Base-by-base conservation (phyloP, 2,888 invertebrate species). In the Meiosimyza platycephala region DNA sequence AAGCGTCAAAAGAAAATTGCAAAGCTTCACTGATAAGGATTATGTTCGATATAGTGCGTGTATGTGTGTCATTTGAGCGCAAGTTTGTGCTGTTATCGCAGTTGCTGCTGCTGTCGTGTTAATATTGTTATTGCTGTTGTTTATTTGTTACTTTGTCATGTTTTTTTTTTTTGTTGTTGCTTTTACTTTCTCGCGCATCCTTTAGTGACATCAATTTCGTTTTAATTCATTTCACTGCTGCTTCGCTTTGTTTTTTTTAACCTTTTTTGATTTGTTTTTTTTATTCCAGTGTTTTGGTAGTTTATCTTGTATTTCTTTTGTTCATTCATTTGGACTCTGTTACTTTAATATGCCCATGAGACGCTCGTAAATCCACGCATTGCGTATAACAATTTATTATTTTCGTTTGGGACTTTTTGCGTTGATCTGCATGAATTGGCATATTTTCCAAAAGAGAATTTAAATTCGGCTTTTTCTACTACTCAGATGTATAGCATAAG, bases 11-110 rank as follows among this genome's bases (percentile, higher is more conserved):
- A 51, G n/a, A 52, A 54, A 50, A 47, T 16, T 50, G 28, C 47
- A 2, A 47, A 47, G 63, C 63, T 40, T 40, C 40, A 47, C 55
- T 48, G 63, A 63, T 63, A 63, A 28, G 15, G 48, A 71, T 59
- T 47, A 62, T 64, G 40, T 71, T 63, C 54, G 54, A 63, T 63
- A 28, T 60, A 50, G 57, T 68, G 55, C 16, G 55, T 48, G 68
- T 72, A 50, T 67, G 28, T 72, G 55, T 64, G 22, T 66, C 66
- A 47, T 55, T 52, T 66, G n/a, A 52, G 54, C n/a, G 15, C 40
- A 66, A n/a, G 4, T 16, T 16, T n/a, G 12, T 12, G 40, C 7
- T 5, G 54, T 11, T 22, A 28, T 15, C 16, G 65, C 52, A n/a
- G 16, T 28, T 54, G 33, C 16, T 16, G 12, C 33, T 40, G 28